phyloP scores from a whole-genome alignment of 2,888 invertebrate species.

The Andrena minutula region DNA sequence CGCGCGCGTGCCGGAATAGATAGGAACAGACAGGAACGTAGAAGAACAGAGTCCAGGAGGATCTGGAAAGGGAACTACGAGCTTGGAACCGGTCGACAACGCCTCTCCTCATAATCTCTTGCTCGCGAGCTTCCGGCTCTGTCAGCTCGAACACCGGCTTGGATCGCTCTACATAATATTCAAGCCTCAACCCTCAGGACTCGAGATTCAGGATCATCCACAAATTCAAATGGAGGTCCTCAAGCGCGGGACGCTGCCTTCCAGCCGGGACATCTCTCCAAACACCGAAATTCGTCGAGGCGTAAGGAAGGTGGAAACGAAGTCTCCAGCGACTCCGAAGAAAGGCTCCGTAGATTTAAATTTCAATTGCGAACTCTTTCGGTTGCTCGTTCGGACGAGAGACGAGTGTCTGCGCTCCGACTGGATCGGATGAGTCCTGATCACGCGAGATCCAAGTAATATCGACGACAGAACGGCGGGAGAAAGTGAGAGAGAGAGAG shows the following conservation, averaged over 20 bases:
- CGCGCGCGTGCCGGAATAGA: background rate
- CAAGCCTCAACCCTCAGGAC: background rate
- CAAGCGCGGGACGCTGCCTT: too few species aligned
- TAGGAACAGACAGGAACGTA: background rate
- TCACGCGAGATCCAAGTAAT: background rate
- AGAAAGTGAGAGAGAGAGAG: background rate
- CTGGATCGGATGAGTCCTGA: slow-evolving; percentile 43
- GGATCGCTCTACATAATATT: background rate
- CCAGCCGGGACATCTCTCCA: too few species aligned
- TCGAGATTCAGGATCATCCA: too few species aligned
- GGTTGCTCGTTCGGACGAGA: slow-evolving; percentile 2
- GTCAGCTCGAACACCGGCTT: background rate
- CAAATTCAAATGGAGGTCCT: too few species aligned
- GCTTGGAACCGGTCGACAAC: too few species aligned
- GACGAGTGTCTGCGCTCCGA: slow-evolving; percentile 23
- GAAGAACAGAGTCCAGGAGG: background rate
- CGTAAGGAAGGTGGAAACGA: too few species aligned
- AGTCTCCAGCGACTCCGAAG: too few species aligned
- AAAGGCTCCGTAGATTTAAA: too few species aligned
- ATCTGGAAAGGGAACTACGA: background rate
- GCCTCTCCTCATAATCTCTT: background rate
- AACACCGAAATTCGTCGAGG: too few species aligned
- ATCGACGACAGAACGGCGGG: background rate
- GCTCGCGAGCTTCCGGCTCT: background rate
- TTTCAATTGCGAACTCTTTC: background rate